A percentile compares a stretch with the other conserved stretches of the same genome.
Conservation (phyloP, 2,888 invertebrate genomes). For the Sympetrum striolatum region DNA sequence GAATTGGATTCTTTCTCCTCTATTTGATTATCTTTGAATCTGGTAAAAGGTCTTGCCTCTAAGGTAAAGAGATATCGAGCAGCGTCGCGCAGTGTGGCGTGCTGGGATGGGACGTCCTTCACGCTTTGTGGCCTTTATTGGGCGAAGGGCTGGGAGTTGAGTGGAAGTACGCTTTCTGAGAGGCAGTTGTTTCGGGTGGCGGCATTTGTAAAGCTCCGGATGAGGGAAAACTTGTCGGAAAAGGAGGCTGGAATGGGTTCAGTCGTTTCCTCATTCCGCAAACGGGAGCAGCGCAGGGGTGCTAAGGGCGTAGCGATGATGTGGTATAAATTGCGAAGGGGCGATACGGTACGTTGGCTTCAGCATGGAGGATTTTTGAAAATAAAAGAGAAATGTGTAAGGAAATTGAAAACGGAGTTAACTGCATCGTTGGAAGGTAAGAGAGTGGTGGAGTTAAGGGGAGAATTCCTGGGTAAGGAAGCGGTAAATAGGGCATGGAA, state of each 20-base stretch:
- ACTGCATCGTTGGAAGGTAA: neutral
- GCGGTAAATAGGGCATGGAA: neutral
- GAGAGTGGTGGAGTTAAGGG: neutral
- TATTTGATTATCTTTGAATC: no score
- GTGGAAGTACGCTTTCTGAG: neutral
- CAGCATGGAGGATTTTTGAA: neutral
- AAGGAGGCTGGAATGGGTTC: neutral
- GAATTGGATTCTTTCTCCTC: no score
- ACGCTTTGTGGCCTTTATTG: neutral
- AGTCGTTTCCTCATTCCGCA: neutral
- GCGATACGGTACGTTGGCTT: neutral
- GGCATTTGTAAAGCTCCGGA: neutral
- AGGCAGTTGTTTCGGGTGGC: neutral
- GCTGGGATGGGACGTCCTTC: neutral
- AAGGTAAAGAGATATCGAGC: no score
- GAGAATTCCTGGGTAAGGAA: neutral
- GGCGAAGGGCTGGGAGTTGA: neutral
- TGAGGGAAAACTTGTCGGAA: neutral
- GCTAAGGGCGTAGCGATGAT: neutral
- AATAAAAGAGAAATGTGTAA: neutral
- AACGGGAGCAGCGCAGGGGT: neutral
- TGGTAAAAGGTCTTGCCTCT: no score
- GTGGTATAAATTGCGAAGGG: neutral
- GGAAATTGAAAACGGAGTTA: neutral
- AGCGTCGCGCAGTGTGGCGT: neutral